These are phyloP conservation scores for Monomorium pharaonis DNA, from an alignment of 1,140 invertebrate genomes.

Conservation along the genomic window DNA sequence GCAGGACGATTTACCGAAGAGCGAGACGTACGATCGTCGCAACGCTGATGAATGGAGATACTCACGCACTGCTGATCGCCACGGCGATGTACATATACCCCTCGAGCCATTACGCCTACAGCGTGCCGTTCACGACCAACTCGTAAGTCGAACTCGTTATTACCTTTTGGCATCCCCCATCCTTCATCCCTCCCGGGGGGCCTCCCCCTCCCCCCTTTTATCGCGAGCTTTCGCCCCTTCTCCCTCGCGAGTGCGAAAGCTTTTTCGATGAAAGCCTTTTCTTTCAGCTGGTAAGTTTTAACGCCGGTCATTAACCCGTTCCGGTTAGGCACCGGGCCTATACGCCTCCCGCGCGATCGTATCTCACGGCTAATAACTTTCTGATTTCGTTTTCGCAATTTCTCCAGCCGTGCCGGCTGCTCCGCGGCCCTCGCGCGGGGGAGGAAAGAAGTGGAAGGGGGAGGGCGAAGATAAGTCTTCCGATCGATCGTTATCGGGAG, in stretches of 20 bases:
- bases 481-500: background rate
- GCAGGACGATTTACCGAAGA: conserved; percentile 69
- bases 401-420: background rate
- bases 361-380: conserved; percentile 40
- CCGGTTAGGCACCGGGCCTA: conserved; percentile 6
- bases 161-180: background rate
- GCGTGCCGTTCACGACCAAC: conserved; percentile 36
- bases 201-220: background rate
- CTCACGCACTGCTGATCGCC: conserved; percentile 60
- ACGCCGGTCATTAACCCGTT: conserved; percentile 51
- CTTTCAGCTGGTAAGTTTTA: conserved; percentile 12
- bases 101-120: conserved; percentile 44
- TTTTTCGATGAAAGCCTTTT: conserved; percentile 1
- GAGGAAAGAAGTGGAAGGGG: background rate
- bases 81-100: conserved; percentile 55
- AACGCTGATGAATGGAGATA: conserved; percentile 60
- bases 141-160: conserved; percentile 44
- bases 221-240: background rate
- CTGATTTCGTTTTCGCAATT: conserved; percentile 28
- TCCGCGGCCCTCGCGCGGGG: background rate
- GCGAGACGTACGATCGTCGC: conserved; percentile 1
- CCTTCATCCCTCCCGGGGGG: no score
- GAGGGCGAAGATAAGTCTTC: conserved; percentile 9
- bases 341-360: conserved; percentile 28
- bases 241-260: background rate